Evolutionary conservation across 2,113 vertebrate species (phyloP).

Genomic region (Myiopsitta monachus): DNA sequence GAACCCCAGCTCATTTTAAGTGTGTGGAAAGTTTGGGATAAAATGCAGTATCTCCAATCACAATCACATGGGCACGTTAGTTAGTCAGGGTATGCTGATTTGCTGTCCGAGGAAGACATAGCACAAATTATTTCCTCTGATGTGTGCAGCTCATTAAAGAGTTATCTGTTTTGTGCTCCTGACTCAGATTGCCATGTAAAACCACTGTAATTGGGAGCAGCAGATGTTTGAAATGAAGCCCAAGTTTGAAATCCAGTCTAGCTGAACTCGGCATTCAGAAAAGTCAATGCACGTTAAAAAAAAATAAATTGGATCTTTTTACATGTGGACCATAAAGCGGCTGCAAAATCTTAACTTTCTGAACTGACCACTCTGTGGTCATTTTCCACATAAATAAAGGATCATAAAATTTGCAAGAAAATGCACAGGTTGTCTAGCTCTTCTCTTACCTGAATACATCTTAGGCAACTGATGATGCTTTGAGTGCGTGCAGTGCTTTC

Average conservation of each 20-base stretch:
- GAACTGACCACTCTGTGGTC: background rate
- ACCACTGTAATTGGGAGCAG: background rate
- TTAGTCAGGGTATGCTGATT: background rate
- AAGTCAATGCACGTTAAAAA: background rate
- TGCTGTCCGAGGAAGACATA: background rate
- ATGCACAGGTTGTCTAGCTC: background rate
- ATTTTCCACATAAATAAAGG: background rate
- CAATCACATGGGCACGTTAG: background rate
- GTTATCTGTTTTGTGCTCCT: constrained; percentile 1
- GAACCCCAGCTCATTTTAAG: background rate
- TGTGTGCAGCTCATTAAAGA: constrained; percentile 1
- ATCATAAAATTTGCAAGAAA: background rate
- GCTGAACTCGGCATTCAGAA: background rate
- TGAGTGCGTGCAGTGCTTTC: background rate
- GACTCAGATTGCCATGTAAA: background rate
- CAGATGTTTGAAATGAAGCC: background rate
- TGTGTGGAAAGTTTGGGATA: background rate
- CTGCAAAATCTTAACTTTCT: background rate
- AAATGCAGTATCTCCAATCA: background rate
- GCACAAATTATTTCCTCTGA: background rate
- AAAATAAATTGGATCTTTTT: background rate
- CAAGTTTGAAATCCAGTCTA: background rate
- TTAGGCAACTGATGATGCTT: background rate
- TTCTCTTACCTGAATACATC: background rate
- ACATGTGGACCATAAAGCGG: background rate